phyloP scores from a whole-genome alignment of 2,113 vertebrate genomes.

The Labeo rohita region DNA sequence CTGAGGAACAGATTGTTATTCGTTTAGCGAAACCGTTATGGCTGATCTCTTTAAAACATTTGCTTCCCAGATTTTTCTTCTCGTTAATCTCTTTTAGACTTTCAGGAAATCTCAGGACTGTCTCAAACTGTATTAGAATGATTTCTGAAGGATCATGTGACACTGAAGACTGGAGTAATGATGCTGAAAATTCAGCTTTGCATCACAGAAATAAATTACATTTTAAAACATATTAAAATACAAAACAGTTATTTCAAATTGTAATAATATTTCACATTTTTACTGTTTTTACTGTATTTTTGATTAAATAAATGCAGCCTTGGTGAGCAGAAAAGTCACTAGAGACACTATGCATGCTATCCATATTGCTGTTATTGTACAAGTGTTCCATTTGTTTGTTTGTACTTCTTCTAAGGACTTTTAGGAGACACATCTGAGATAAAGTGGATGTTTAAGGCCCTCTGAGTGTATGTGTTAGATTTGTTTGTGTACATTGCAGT shows the following conservation, averaged over 20 bases:
- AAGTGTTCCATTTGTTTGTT: not conserved
- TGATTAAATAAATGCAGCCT: not conserved
- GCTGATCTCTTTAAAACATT: not conserved
- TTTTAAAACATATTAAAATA: not conserved
- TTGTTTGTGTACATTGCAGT: not conserved
- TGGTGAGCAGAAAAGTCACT: not conserved
- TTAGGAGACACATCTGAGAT: not conserved
- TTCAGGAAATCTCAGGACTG: not conserved
- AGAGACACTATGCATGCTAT: not conserved
- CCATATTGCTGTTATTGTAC: not conserved
- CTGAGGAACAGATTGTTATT: constrained; percentile 16
- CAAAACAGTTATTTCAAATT: not conserved
- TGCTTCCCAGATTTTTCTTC: not conserved
- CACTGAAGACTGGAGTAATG: not conserved
- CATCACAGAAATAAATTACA: not conserved
- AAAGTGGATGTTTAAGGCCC: not conserved
- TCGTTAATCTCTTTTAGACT: not conserved
- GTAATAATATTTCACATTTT: not conserved
- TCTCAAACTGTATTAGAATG: not conserved
- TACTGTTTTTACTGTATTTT: not conserved
- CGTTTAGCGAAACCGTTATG: not conserved
- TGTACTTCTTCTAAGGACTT: not conserved
- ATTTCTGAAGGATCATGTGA: not conserved
- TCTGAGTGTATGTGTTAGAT: not conserved
- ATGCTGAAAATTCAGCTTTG: not conserved